Percentiles rank a stretch among this genome's conserved stretches.
phyloP scores from a whole-genome alignment of 1,140 invertebrate species.

The Polypedilum vanderplanki region DNA sequence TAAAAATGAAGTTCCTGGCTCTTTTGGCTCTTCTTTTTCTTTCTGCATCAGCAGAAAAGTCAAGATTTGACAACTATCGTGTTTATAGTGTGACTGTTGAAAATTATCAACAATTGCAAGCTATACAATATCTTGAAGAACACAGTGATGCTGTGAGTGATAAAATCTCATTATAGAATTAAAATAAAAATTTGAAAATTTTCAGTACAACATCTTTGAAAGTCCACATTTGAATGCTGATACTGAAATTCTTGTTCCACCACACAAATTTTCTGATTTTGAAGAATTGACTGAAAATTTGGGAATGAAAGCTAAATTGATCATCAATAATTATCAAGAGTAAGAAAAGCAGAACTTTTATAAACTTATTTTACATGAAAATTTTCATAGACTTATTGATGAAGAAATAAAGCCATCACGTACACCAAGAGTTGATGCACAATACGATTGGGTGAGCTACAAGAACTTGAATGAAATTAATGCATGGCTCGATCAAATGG shows the following conservation, averaged over 20 bases:
- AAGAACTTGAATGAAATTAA: too few species aligned
- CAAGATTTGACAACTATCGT: neutral
- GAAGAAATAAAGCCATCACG: too few species aligned
- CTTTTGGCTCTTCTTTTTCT: neutral
- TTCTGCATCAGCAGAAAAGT: neutral
- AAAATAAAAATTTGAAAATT: neutral
- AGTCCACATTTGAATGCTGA: neutral
- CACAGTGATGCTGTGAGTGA: neutral
- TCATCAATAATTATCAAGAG: neutral
- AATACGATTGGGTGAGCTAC: too few species aligned
- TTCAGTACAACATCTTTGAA: neutral
- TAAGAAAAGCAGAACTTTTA: too few species aligned
- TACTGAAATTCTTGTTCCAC: slow-evolving; percentile 3
- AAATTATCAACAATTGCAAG: neutral
- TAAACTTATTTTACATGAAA: too few species aligned
- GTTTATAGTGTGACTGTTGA: neutral
- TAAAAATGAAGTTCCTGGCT: neutral
- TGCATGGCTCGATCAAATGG: too few species aligned
- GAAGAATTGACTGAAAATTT: neutral
- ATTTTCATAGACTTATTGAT: too few species aligned
- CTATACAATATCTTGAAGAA: neutral
- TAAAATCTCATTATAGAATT: neutral
- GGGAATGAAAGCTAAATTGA: neutral
- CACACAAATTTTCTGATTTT: neutral
- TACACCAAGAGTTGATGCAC: too few species aligned